Base-by-base conservation (phyloP, 2,113 vertebrate genomes). In the Lepisosteus osseus region DNA sequence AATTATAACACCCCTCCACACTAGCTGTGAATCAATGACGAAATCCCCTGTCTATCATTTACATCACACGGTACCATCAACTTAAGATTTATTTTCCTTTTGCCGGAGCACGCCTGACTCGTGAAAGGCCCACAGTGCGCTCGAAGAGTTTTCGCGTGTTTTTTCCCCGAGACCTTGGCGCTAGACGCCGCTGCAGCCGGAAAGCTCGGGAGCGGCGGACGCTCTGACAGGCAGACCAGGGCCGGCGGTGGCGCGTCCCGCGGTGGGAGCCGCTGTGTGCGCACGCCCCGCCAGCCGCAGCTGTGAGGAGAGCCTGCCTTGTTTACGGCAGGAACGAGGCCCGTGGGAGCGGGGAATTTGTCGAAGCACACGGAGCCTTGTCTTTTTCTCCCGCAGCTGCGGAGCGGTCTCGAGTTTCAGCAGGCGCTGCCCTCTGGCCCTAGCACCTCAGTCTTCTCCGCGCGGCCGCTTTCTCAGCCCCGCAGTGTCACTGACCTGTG, bases 281-380 rank as follows among this genome's bases (percentile, higher is more conserved):
- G 29, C 13, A 40, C 51, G n/a, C 13, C 2, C 12, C 44, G 47
- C 15, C 6, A 15, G 3, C 42, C 4, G 13, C 41, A 44, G 64
- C 64, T 65, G 6, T 1, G 64, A 65, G 65, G 29, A 15, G 51
- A 29, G 14, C 56, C n/a, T 6, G 11, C 56, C 56, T 29, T 59
- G 56, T 59, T 59, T 59, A 59, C 12, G 7, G 56, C 3, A 59
- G 56, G 11, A 59, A 59, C 56, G 47, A 68, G 66, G 29, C 66
- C 66, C 11, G 2, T 4, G 47, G 51, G 47, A 17, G 44, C 6
- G 47, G n/a, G 15, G 54, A 15, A 51, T 59, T 14, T 59, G 56
- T 59, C 56, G 45, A 45, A 70, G 47, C 69, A 69, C 54, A 69
- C 29, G 7, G 59, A 29, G 69, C 57, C 15, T 61, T 61, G 56